phyloP scores from a whole-genome alignment of 2,888 invertebrate species.

The Pyrrhosoma nymphula region DNA sequence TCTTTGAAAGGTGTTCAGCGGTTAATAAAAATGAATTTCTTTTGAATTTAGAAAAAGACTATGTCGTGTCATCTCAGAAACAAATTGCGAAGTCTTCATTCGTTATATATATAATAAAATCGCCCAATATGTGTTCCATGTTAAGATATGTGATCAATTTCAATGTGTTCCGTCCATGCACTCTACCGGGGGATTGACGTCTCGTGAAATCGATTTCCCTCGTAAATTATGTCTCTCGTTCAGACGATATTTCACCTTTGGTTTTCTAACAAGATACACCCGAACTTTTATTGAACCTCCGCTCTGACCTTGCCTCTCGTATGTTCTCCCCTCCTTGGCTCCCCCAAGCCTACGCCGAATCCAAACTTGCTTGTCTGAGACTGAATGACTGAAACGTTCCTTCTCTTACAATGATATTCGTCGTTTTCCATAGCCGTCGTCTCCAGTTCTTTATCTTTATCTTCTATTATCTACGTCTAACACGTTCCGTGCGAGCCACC shows the following conservation, averaged over 20 bases:
- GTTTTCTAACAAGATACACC: slow-evolving; percentile 37
- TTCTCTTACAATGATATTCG: not conserved
- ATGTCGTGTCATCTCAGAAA: not conserved
- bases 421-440: not conserved
- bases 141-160: not conserved
- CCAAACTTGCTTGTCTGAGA: not conserved
- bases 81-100: not conserved
- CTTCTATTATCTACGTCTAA: not conserved
- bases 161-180: not conserved
- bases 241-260: slow-evolving; percentile 33
- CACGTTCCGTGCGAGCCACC: too few relatives aligned
- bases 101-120: not conserved
- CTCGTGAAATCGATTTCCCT: slow-evolving; percentile 44
- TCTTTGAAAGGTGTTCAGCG: too few relatives aligned
- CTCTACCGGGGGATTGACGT: slow-evolving; percentile 28
- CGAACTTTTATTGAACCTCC: slow-evolving; percentile 34
- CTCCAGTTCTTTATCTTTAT: not conserved
- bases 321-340: not conserved
- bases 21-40: too few relatives aligned
- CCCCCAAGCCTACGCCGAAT: not conserved
- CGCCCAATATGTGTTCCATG: not conserved
- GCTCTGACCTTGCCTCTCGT: not conserved
- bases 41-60: not conserved
- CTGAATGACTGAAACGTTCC: not conserved
- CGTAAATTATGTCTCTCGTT: slow-evolving; percentile 40